Evolutionary conservation across 2,888 invertebrate genomes (phyloP), one percentile per base, ranked within the genome.

Genomic region (Cyaniris semiargus): DNA sequence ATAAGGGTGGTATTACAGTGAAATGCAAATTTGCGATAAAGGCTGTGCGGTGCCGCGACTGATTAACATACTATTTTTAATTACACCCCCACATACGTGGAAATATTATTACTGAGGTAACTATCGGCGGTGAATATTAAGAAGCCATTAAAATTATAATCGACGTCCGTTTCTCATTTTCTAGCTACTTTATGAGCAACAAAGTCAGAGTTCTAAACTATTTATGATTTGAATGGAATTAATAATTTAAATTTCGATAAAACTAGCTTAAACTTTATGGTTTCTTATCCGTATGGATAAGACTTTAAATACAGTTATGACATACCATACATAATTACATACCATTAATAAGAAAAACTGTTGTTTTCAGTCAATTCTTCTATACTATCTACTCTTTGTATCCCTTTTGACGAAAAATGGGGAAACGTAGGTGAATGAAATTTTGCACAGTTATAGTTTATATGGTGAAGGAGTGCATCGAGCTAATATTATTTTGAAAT

Each of bases 21-120:
- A 79, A 79, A 80, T 81, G 80, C 80, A 80, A 81, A 81, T 80
- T 34, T 48, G 76, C 80, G 81, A 80, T 80, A 80, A 78, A 78
- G 78, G 76, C 79, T 71, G 78, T 76, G 71, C 78, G 77, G 79
- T 79, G 79, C 78, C 78, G 78, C 76, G 71, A 78, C 78, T 79
- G 79, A 80, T 80, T 80, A 80, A 81, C 78, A 81, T 81, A 80
- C 80, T 79, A 81, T 80, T 81, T 79, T 78, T 79, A 79, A 78
- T 78, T 81, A 78, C 78, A 79, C 34, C 72, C 72, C 5, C 44
- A 66, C 70, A 23, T 31, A 78, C 77, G 66, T 15, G 7, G 15
- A 66, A 66, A 66, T 31, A 18, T 66, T 66, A 31, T 66, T 18
- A 66, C 27, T 31, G 13, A 31, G 66, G 31, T 66, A 6, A 66